Percentiles rank a stretch among this genome's conserved stretches.
These are phyloP conservation scores for Calliopsis andreniformis DNA, from an alignment of 1,140 invertebrate species.

Conservation along the genomic window DNA sequence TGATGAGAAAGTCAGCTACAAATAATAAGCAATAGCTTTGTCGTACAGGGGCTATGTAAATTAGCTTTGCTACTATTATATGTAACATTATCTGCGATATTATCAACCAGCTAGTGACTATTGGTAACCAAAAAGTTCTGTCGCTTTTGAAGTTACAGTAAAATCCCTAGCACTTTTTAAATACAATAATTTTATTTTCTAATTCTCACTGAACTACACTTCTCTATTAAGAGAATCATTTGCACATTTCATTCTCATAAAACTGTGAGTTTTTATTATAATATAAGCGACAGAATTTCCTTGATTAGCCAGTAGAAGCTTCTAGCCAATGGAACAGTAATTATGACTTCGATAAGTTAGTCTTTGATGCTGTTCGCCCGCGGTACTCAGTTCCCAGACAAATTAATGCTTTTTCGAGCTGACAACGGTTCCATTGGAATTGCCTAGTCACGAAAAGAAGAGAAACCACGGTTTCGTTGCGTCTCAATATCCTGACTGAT, in stretches of 20 bases:
- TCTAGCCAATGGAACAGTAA: neutral
- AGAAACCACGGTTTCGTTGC: neutral
- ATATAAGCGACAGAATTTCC: too few species aligned
- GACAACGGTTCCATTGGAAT: neutral
- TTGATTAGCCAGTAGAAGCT: too few species aligned
- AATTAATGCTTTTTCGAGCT: neutral
- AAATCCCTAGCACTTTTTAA: too few species aligned
- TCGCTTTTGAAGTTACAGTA: too few species aligned
- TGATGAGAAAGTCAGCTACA: neutral
- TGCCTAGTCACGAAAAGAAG: neutral
- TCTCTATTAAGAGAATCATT: too few species aligned
- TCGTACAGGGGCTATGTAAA: neutral
- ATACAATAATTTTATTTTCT: too few species aligned
- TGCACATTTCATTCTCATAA: too few species aligned
- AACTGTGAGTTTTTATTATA: too few species aligned
- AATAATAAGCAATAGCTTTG: constrained; percentile 1
- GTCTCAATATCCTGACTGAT: neutral
- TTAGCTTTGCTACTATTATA: neutral
- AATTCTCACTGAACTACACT: too few species aligned
- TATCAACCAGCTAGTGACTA: too few species aligned
- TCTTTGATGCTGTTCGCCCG: neutral
- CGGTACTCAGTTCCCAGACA: neutral
- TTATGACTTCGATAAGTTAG: neutral
- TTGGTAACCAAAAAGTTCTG: too few species aligned
- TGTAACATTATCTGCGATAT: neutral